These are phyloP conservation scores for Eretmochelys imbricata DNA, from an alignment of 2,113 vertebrate genomes.

Conservation along the genomic window DNA sequence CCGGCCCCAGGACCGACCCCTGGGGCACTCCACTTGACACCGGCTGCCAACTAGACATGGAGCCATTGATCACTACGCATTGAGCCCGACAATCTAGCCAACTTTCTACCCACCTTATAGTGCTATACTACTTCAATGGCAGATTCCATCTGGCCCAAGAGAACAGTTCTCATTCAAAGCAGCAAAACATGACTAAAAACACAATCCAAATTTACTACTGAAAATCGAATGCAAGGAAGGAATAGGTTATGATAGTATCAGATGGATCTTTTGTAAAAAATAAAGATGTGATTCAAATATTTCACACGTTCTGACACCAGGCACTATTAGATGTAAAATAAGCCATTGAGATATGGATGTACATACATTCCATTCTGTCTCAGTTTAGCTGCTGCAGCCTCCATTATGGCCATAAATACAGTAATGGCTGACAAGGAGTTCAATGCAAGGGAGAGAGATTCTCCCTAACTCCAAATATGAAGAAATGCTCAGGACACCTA, in stretches of 20 bases:
- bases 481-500: constrained; percentile 63
- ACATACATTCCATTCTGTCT: not conserved
- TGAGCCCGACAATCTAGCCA: too few relatives aligned
- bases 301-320: not conserved
- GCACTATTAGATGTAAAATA: constrained; percentile 19
- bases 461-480: constrained; percentile 38
- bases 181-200: constrained; percentile 52
- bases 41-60: too few relatives aligned
- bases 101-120: too few relatives aligned
- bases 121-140: constrained; percentile 58
- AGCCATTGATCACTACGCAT: too few relatives aligned
- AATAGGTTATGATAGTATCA: not conserved
- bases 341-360: not conserved
- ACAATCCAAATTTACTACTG: constrained; percentile 44
- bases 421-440: constrained; percentile 53
- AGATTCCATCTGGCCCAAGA: constrained; percentile 60
- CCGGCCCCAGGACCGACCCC: too few relatives aligned
- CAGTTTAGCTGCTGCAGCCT: constrained; percentile 22
- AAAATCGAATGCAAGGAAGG: constrained; percentile 9
- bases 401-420: constrained; percentile 72
- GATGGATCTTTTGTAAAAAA: constrained; percentile 18
- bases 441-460: constrained; percentile 48
- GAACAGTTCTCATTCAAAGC: constrained; percentile 41
- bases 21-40: too few relatives aligned
- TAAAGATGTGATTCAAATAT: not conserved